These are phyloP conservation scores for Ceriagrion tenellum DNA, from an alignment of 2,888 invertebrate genomes.

Conservation along the genomic window DNA sequence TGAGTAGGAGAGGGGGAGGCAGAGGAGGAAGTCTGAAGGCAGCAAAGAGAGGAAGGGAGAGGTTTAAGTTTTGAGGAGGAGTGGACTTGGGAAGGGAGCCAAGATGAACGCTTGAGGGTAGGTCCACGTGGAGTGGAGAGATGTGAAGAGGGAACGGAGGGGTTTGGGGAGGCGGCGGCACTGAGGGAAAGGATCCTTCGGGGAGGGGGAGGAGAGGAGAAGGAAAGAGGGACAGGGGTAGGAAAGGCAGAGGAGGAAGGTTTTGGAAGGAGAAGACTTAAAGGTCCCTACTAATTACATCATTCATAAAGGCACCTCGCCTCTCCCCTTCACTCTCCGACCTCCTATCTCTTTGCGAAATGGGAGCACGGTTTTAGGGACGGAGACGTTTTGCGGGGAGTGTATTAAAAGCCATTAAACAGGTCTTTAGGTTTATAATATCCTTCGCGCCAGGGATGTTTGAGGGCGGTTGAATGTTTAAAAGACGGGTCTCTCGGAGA, in stretches of 20 bases:
- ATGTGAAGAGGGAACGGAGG: neutral
- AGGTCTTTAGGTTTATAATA: slow-evolving; percentile 34
- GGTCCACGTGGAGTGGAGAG: neutral
- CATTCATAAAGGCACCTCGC: slow-evolving; percentile 28
- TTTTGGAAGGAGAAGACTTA: neutral
- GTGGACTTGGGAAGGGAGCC: slow-evolving; percentile 33
- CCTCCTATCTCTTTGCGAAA: neutral
- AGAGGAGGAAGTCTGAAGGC: neutral
- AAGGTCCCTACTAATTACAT: slow-evolving; percentile 15
- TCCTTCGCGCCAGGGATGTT: neutral
- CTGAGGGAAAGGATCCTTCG: neutral
- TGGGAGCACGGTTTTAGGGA: neutral
- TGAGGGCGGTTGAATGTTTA: slow-evolving; percentile 18
- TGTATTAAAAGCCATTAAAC: slow-evolving; percentile 41
- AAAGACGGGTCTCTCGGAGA: neutral
- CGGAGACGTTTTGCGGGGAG: neutral
- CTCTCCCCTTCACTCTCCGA: neutral
- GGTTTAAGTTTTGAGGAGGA: slow-evolving; percentile 4
- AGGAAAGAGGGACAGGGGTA: neutral
- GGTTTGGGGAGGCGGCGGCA: neutral
- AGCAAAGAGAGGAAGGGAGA: neutral
- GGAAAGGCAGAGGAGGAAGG: neutral
- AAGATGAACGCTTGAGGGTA: slow-evolving; percentile 35
- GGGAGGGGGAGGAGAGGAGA: neutral
- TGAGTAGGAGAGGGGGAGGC: neutral